Conservation (phyloP, 2,888 invertebrate genomes). For the Auanema freiburgensis region DNA sequence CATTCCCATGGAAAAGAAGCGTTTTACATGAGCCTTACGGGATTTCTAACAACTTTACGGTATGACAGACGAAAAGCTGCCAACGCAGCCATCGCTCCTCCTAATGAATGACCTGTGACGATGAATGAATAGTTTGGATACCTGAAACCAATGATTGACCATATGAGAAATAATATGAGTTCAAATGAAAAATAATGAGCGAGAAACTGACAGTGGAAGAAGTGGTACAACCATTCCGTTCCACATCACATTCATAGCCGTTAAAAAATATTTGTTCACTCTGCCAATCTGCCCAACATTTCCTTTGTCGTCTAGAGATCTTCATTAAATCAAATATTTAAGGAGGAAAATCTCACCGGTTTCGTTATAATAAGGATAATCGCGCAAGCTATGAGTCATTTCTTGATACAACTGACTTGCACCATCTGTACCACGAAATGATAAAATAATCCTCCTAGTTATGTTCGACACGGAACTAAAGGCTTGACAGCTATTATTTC, state of each 20-base stretch:
- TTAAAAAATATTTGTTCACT: slow-evolving; percentile 38
- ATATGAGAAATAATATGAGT: not conserved
- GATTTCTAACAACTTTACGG: slow-evolving; percentile 11
- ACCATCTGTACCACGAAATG: slow-evolving; percentile 39
- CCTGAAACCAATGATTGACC: slow-evolving; percentile 15
- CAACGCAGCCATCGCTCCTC: slow-evolving; percentile 41
- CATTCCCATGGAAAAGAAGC: not conserved
- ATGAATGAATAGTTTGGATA: slow-evolving; percentile 28
- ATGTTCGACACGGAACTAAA: slow-evolving; percentile 32
- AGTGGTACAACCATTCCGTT: slow-evolving; percentile 34
- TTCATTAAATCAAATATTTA: too few species aligned
- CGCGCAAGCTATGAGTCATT: slow-evolving; percentile 33
- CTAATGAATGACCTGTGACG: slow-evolving; percentile 41
- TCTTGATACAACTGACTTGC: slow-evolving; percentile 33
- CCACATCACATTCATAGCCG: slow-evolving; percentile 41
- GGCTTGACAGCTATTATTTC: slow-evolving; percentile 38
- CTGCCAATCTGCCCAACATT: slow-evolving; percentile 27
- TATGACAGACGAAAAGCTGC: slow-evolving; percentile 35
- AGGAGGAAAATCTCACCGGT: slow-evolving; percentile 20
- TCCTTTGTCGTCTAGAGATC: slow-evolving; percentile 26
- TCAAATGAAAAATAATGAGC: not conserved
- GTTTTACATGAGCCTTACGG: slow-evolving; percentile 6
- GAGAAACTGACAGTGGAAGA: not conserved
- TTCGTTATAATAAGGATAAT: slow-evolving; percentile 31
- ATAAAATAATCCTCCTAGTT: slow-evolving; percentile 31